A percentile compares a stretch with the other conserved stretches of the same genome.
Conservation (phyloP, 2,797 vertebrate genomes). For the Ataeniobius toweri region DNA sequence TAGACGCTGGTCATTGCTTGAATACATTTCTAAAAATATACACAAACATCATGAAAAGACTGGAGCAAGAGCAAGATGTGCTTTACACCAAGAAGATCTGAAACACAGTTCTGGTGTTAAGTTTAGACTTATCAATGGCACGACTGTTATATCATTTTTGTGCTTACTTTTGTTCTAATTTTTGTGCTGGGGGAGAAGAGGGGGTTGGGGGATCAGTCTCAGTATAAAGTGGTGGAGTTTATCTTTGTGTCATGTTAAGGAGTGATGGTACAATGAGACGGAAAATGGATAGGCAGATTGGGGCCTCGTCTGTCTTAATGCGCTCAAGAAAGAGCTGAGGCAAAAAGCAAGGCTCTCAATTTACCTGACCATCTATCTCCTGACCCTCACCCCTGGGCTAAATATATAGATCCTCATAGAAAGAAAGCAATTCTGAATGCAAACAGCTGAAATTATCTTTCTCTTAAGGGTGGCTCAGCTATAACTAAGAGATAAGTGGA, state of each 20-base stretch:
- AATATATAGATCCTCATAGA: background rate
- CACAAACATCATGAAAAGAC: slow-evolving; percentile 30
- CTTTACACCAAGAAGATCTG: background rate
- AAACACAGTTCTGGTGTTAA: background rate
- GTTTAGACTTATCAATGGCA: background rate
- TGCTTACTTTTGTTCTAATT: background rate
- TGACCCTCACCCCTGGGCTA: background rate
- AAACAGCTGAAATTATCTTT: too few relatives aligned
- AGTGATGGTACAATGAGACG: background rate
- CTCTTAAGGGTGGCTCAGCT: too few relatives aligned
- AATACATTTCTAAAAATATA: slow-evolving; percentile 55
- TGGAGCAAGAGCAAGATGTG: background rate
- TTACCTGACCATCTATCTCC: background rate
- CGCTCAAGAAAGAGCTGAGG: background rate
- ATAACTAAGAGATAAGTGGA: background rate
- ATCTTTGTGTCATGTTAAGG: background rate
- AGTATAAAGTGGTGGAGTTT: background rate
- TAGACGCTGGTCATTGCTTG: slow-evolving; percentile 47
- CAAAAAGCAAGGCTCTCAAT: background rate
- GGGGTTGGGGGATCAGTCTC: background rate
- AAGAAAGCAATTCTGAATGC: background rate
- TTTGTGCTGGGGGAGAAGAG: too few relatives aligned
- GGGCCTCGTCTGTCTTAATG: background rate
- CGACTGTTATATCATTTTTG: background rate
- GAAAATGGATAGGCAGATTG: background rate